Evolutionary conservation across 2,888 invertebrate genomes (phyloP).

Genomic region (Luperina testacea): DNA sequence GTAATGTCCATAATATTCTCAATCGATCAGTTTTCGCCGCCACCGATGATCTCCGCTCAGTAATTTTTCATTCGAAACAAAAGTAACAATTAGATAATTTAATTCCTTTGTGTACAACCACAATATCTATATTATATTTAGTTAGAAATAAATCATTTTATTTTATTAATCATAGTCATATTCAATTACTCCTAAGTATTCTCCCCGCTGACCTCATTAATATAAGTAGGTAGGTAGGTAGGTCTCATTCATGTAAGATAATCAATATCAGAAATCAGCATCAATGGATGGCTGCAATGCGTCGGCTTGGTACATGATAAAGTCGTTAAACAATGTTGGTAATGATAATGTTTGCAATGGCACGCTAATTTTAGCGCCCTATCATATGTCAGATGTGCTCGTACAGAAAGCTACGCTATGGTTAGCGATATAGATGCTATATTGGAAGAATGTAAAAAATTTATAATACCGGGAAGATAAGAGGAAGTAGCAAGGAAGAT

Average conservation of each 20-base stretch:
- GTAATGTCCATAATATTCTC: constrained; percentile 2
- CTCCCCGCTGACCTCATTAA: constrained; percentile 13
- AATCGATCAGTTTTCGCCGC: constrained; percentile 54
- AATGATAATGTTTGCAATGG: constrained; percentile 26
- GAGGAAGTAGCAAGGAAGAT: neutral
- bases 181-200: neutral
- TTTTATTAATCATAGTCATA: neutral
- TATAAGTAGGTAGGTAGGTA: constrained; percentile 12
- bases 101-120: neutral
- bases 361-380: constrained; percentile 46
- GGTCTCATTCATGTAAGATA: neutral
- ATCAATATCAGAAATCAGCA: neutral
- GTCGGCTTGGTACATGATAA: constrained; percentile 15
- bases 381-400: constrained; percentile 9
- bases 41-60: constrained; percentile 50
- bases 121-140: neutral
- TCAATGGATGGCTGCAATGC: constrained; percentile 14
- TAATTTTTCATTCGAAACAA: constrained; percentile 24
- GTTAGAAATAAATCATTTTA: neutral
- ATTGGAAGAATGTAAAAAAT: neutral
- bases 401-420: constrained; percentile 8
- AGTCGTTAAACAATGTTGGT: constrained; percentile 26
- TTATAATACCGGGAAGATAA: neutral
- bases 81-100: neutral
- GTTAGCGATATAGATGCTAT: constrained; percentile 8